Evolutionary conservation across 2,113 vertebrate genomes (phyloP), one percentile per base, ranked within the genome.

Genomic region (Cisticola juncidis): DNA sequence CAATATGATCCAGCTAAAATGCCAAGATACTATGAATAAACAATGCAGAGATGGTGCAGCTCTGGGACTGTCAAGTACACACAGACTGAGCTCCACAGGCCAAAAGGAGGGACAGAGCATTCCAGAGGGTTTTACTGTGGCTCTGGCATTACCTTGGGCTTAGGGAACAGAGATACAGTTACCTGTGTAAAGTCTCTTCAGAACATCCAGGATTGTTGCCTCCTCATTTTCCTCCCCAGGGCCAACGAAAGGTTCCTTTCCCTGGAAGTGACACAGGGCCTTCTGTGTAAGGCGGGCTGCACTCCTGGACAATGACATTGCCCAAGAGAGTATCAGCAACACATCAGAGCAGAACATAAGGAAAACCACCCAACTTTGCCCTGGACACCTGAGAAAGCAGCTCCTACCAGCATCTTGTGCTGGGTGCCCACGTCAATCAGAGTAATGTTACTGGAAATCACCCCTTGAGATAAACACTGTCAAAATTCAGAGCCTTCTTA

Each of bases 101-200:
- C 38, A 81, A 25, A 56, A 62, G 22, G 21, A 56, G 2, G 14
- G 29, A 58, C 9, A 61, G 24, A n/a, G 29, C 19, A 48, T 38
- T 88, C 35, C 35, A 64, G 29, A 36, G 11, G 5, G 33, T 53
- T 94, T 88, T 69, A 50, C 25, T 70, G 66, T 62, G 74, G 20
- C 53, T 86, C 69, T 78, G 35, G 35, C 45, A 70, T 61, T 73
- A 83, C 15, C 60, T 31, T 56, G 28, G 35, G 60, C 21, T 57
- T 31, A 21, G 15, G 14, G 48, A 66, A 88, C 40, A 81, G 21
- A 66, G 6, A 53, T 11, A 42, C 2, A 36, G n/a, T 83, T 98
- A 99, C 99, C 99, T 98, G 97, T 99, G 92, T 99, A 99, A 85
- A 99, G 97, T 50, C 94, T 95, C 93, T 96, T 98, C 87, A 99